Conservation (phyloP, 64 coral and sea anemone species). For the Hydrozoanthus tunicans region DNA sequence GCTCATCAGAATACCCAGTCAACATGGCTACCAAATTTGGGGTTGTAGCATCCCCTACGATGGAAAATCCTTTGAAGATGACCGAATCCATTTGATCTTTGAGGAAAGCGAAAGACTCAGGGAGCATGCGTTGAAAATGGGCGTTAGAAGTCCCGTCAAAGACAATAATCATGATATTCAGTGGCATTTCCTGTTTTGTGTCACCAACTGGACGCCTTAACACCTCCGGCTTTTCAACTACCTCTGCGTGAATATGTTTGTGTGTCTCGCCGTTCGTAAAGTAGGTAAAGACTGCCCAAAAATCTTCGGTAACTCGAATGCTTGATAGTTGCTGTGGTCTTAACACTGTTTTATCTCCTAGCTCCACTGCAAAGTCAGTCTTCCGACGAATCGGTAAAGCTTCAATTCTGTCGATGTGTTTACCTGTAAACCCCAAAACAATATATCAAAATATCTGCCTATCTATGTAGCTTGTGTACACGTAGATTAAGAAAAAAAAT, state of each 20-base stretch:
- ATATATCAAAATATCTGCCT: not conserved
- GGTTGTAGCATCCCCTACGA: constrained; percentile 77
- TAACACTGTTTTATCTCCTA: constrained; percentile 26
- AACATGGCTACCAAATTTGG: constrained; percentile 61
- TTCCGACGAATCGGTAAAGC: constrained; percentile 40
- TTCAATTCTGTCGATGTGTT: constrained; percentile 35
- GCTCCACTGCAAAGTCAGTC: not conserved
- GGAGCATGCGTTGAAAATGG: constrained; percentile 70
- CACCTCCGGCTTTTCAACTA: constrained; percentile 56
- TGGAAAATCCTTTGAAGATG: constrained; percentile 67
- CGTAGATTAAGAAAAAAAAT: too few species aligned
- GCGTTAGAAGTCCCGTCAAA: constrained; percentile 71
- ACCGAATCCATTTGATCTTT: constrained; percentile 57
- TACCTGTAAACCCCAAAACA: too few species aligned
- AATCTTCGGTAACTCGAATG: constrained; percentile 39
- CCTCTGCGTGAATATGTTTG: constrained; percentile 33
- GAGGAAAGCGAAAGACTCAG: constrained; percentile 59
- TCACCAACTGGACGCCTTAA: not conserved
- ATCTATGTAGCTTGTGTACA: too few species aligned
- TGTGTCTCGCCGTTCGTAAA: constrained; percentile 8
- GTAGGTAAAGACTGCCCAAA: constrained; percentile 57
- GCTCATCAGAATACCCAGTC: constrained; percentile 34
- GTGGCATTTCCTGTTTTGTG: constrained; percentile 6
- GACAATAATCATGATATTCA: constrained; percentile 62
- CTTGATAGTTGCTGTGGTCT: constrained; percentile 5